These are phyloP conservation scores for Oryzias woworae DNA, from an alignment of 2,113 vertebrate genomes.

Conservation along the genomic window DNA sequence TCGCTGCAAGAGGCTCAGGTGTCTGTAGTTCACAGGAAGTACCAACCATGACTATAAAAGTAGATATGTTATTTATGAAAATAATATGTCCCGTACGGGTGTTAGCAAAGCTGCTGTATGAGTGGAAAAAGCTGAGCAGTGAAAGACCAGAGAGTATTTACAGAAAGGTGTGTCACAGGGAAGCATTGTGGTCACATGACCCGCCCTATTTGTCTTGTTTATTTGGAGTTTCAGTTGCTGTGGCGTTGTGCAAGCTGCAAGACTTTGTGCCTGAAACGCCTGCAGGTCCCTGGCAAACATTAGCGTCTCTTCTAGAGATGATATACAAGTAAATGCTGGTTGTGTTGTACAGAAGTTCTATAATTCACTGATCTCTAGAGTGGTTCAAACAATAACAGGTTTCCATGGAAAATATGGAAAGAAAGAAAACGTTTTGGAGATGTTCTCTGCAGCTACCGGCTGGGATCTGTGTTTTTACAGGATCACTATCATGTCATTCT, in stretches of 20 bases:
- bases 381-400: not conserved
- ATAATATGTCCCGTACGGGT: slow-evolving; percentile 23
- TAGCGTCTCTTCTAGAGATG: too few relatives aligned
- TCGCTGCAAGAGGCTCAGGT: slow-evolving; percentile 44
- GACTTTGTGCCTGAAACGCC: slow-evolving; percentile 39
- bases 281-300: slow-evolving; percentile 1
- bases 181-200: slow-evolving; percentile 52
- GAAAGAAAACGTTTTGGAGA: not conserved
- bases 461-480: not conserved
- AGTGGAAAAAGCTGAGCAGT: slow-evolving; percentile 31
- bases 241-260: slow-evolving; percentile 28
- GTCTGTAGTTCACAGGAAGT: slow-evolving; percentile 51
- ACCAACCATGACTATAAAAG: slow-evolving; percentile 46
- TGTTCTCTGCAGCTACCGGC: too few relatives aligned
- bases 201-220: slow-evolving; percentile 45
- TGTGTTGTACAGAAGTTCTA: too few relatives aligned
- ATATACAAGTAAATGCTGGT: too few relatives aligned
- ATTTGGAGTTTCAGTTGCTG: slow-evolving; percentile 43
- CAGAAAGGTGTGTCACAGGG: slow-evolving; percentile 67
- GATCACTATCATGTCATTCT: slow-evolving; percentile 61
- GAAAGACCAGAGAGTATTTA: slow-evolving; percentile 58
- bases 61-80: not conserved
- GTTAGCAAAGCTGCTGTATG: slow-evolving; percentile 41
- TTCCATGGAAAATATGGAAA: slow-evolving; percentile 38
- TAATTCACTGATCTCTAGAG: too few relatives aligned